A percentile compares a stretch with the other conserved stretches of the same genome.
phyloP scores from a whole-genome alignment of 1,140 invertebrate genomes.

The Megathymus violae region DNA sequence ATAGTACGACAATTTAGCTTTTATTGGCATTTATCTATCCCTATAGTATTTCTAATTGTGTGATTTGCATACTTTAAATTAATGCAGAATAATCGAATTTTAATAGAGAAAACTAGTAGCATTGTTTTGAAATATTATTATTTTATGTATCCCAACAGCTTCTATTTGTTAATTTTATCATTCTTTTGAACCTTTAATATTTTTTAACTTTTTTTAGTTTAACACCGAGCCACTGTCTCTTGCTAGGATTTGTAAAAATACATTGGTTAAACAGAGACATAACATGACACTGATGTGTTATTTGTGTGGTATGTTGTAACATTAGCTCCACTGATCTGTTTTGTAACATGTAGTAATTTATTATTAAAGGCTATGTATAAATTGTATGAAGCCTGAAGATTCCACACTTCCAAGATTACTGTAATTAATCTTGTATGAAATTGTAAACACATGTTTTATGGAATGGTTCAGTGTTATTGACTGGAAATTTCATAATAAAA shows the following conservation, averaged over 20 bases:
- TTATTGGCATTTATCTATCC: constrained; percentile 14
- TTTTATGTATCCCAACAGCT: background rate
- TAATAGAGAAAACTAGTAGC: constrained; percentile 5
- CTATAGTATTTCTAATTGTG: background rate
- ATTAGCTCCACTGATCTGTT: constrained; percentile 79
- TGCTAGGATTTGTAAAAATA: constrained; percentile 72
- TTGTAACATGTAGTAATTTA: constrained; percentile 80
- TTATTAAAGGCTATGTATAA: constrained; percentile 80
- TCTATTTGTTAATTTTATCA: constrained; percentile 9
- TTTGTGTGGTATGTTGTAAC: constrained; percentile 53
- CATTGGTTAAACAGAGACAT: constrained; percentile 55
- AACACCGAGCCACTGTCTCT: constrained; percentile 62
- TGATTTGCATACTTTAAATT: constrained; percentile 7
- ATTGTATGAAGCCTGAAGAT: constrained; percentile 70
- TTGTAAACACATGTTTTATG: constrained; percentile 75
- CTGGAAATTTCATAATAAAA: constrained; percentile 82
- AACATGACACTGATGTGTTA: constrained; percentile 48
- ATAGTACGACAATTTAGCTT: constrained; percentile 4
- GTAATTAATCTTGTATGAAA: constrained; percentile 72
- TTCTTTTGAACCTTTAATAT: constrained; percentile 8
- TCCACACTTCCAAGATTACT: constrained; percentile 66
- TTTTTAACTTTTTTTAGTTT: constrained; percentile 36
- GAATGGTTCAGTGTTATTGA: constrained; percentile 82
- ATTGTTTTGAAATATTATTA: constrained; percentile 24
- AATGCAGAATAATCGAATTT: constrained; percentile 13